Conservation (phyloP, 2,113 vertebrate genomes). For the Tetrax tetrax region DNA sequence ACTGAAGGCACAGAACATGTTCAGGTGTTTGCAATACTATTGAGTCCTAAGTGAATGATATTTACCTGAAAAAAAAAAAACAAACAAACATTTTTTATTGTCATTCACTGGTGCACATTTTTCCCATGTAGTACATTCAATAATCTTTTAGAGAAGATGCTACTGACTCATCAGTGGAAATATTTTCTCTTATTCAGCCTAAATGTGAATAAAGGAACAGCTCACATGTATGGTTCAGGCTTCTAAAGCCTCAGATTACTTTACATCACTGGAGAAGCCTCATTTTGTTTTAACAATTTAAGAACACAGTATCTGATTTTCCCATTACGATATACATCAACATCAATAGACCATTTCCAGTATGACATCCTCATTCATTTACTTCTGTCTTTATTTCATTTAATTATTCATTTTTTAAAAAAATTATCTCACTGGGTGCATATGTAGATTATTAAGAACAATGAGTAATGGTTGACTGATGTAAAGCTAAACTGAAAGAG, state of each 20-base stretch:
- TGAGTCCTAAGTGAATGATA: background rate
- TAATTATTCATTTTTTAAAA: background rate
- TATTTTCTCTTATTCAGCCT: background rate
- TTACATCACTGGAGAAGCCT: background rate
- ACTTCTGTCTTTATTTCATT: background rate
- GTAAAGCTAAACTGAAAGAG: conserved; percentile 3
- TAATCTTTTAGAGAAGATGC: background rate
- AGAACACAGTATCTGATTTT: background rate
- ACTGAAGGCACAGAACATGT: background rate
- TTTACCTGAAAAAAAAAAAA: background rate
- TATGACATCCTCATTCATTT: background rate
- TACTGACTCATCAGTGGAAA: background rate
- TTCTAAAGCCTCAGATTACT: background rate
- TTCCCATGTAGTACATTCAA: background rate
- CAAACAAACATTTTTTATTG: background rate
- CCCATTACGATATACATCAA: background rate
- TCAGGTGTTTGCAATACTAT: background rate
- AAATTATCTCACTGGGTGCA: background rate
- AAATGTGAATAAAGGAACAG: background rate
- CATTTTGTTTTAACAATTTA: background rate
- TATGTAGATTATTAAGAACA: conserved; percentile 31
- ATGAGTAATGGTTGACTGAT: background rate
- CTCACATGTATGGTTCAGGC: background rate
- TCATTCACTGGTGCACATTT: background rate
- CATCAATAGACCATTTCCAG: background rate